Base-by-base conservation (phyloP, 2,797 vertebrate species). In the Crocodylus rhombifer region DNA sequence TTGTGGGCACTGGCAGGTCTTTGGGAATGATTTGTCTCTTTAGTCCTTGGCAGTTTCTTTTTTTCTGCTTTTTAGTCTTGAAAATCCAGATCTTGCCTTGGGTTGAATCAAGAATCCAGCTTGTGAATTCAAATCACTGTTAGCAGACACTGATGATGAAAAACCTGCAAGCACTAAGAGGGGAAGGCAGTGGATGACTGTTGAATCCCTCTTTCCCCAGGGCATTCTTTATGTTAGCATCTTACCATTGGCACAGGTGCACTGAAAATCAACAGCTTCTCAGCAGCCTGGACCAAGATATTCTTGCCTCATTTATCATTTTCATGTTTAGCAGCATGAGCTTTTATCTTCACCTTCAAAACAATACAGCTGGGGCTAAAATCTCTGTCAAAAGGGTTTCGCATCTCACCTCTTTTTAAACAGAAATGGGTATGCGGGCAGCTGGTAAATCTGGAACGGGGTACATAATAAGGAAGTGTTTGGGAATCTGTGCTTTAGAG, bases 101-200 rank as follows among this genome's bases (percentile, higher is more conserved):
- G 77, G 28, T 51, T 91, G 62, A 90, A 86, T 80, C 76, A 87
- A 89, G 25, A 5, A 14, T 87, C 86, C 84, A 74, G 42, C 51
- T 84, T 2, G 3, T 90, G 84, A 92, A 84, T 93, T 86, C 82
- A 69, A 91, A 86, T 89, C 17, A 63, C 58, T 77, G 4, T 58
- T 89, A 82, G 81, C 84, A 74, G 60, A 75, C 69, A 85, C 30
- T 85, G 20, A 71, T 30, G 18, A 21, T 87, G 80, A 69, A 74
- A 65, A 80, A 5, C 25, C 87, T 89, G 62, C 60, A 51, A 80
- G 89, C 80, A 92, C 26, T 61, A 60, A 20, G 28, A 77, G 25
- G 80, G 86, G 87, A 87, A 91, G n/a, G 73, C 89, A 83, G 60
- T 84, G 28, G 89, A 58, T 64, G 28, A 42, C 62, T 83, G 30